Percentiles rank a stretch among this genome's conserved stretches.
These are phyloP conservation scores for Cerastis rubricosa DNA, from an alignment of 2,888 invertebrate genomes.

Conservation along the genomic window DNA sequence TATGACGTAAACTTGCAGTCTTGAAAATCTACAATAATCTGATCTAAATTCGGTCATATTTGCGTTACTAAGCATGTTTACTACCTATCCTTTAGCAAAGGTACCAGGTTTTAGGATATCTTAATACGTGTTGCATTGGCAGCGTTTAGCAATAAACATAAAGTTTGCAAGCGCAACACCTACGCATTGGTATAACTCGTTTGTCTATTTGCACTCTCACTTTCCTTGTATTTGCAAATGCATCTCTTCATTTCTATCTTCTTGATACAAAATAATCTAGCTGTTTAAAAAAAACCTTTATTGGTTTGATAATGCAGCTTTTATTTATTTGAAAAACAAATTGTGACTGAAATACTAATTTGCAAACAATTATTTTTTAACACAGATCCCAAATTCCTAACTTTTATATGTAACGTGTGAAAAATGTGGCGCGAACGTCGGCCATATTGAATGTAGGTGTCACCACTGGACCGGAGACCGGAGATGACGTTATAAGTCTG, in stretches of 20 bases:
- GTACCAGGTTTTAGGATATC: conserved; percentile 8
- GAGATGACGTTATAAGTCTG: conserved; percentile 61
- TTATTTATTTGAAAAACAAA: not conserved
- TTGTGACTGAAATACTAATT: not conserved
- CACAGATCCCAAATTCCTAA: conserved; percentile 28
- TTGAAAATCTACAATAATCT: not conserved
- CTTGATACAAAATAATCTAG: too few relatives aligned
- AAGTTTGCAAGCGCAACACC: conserved; percentile 35
- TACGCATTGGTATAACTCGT: conserved; percentile 26
- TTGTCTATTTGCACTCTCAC: conserved; percentile 26
- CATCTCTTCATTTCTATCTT: conserved; percentile 30
- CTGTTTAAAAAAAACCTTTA: not conserved
- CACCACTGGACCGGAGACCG: conserved; percentile 63
- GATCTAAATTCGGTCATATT: not conserved
- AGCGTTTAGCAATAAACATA: conserved; percentile 41
- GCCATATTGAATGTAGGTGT: conserved; percentile 57
- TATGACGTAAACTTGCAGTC: not conserved
- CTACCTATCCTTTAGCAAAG: not conserved
- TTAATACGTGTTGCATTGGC: conserved; percentile 27
- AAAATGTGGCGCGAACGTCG: conserved; percentile 20
- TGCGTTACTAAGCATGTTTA: not conserved
- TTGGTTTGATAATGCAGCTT: not conserved
- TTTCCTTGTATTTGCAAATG: conserved; percentile 19
- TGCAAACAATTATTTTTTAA: not conserved
- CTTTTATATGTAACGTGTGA: conserved; percentile 7